Percentiles rank a stretch among this genome's conserved stretches.
Conservation (phyloP, 2,797 vertebrate genomes). For the Amblyopsis hoosieri region DNA sequence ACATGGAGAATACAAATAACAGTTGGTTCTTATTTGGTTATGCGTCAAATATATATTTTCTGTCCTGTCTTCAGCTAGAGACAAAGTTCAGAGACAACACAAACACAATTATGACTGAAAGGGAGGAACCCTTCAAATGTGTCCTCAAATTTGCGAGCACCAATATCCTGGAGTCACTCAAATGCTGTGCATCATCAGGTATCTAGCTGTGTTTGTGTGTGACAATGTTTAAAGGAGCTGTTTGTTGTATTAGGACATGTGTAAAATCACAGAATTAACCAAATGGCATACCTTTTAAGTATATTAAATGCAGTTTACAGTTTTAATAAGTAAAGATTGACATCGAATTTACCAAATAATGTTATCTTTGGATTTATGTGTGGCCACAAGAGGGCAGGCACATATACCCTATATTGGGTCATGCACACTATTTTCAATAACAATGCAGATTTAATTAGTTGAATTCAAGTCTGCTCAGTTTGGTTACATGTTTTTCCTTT, state of each 20-base stretch:
- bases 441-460: background rate
- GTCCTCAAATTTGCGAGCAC: conserved; percentile 88
- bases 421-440: too few species aligned
- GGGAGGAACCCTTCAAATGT: conserved; percentile 84
- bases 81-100: conserved; percentile 84
- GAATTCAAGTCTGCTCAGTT: conserved; percentile 7
- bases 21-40: background rate
- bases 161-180: conserved; percentile 89
- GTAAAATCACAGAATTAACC: background rate
- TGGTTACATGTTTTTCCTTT: conserved; percentile 9
- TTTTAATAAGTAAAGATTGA: too few species aligned
- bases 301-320: background rate
- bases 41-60: background rate
- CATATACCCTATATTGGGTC: too few species aligned
- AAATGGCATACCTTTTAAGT: background rate
- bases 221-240: too few species aligned
- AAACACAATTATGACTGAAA: conserved; percentile 67
- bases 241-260: too few species aligned
- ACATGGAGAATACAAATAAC: background rate
- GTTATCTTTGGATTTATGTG: conserved; percentile 5
- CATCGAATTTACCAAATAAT: background rate
- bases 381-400: conserved; percentile 57
- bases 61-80: conserved; percentile 81
- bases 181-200: conserved; percentile 85
- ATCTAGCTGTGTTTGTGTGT: conserved; percentile 21